Percentiles rank a stretch among this genome's conserved stretches.
Conservation (phyloP, 2,888 invertebrate species). For the Plagodis dolabraria region DNA sequence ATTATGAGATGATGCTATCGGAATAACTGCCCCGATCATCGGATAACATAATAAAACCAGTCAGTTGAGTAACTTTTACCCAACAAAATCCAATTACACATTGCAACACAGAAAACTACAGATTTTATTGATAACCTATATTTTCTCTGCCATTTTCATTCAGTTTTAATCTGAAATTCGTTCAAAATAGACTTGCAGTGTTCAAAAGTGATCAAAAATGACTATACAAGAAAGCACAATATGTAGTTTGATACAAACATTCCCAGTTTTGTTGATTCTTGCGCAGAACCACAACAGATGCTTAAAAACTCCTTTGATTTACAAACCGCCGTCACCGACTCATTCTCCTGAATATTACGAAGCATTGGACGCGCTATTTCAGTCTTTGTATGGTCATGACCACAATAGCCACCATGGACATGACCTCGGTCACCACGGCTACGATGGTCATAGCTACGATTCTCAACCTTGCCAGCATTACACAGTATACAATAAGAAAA, state of each 20-base stretch:
- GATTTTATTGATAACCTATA: constrained; percentile 51
- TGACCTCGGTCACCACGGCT: constrained; percentile 13
- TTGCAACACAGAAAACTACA: constrained; percentile 35
- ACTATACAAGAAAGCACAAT: constrained; percentile 65
- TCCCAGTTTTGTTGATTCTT: constrained; percentile 71
- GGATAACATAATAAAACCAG: constrained; percentile 19
- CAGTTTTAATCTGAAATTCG: constrained; percentile 34
- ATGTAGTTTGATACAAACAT: constrained; percentile 69
- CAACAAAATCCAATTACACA: constrained; percentile 27
- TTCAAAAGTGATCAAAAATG: constrained; percentile 47
- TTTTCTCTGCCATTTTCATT: constrained; percentile 25
- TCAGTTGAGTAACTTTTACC: no score
- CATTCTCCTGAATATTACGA: constrained; percentile 75
- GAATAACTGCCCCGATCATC: constrained; percentile 3
- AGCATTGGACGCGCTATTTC: constrained; percentile 69
- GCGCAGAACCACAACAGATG: constrained; percentile 72
- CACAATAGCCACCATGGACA: constrained; percentile 34
- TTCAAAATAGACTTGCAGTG: constrained; percentile 10
- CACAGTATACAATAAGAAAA: constrained; percentile 17
- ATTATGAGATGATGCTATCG: constrained; percentile 6
- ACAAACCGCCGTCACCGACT: constrained; percentile 71
- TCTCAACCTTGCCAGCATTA: constrained; percentile 17
- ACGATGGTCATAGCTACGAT: constrained; percentile 20
- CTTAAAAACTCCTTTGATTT: constrained; percentile 67
- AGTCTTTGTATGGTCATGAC: constrained; percentile 55